A percentile compares a stretch with the other conserved stretches of the same genome.
These are phyloP conservation scores for Micromys minutus DNA, from an alignment of 2,113 vertebrate species.

Conservation along the genomic window DNA sequence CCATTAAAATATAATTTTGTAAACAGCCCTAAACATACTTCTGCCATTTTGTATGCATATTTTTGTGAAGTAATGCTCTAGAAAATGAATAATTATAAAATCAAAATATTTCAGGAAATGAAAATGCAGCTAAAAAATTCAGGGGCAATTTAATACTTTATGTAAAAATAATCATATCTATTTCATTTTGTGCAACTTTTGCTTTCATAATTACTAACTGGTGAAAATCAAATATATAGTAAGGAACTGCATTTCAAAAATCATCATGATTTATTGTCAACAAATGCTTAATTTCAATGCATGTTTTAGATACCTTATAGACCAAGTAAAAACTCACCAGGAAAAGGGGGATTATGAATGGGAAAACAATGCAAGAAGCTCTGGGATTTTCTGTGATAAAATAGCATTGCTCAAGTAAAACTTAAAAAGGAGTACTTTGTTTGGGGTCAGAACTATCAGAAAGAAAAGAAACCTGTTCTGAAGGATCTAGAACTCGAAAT, in stretches of 20 bases:
- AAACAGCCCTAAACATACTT: background rate
- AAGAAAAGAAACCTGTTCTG: slow-evolving; percentile 18
- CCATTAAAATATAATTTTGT: background rate
- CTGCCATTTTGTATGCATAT: background rate
- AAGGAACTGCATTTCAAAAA: background rate
- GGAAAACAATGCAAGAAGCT: background rate
- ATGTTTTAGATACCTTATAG: background rate
- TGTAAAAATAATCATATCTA: background rate
- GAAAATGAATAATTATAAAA: background rate
- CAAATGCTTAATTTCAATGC: background rate
- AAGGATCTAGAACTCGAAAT: background rate
- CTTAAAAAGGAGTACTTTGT: background rate
- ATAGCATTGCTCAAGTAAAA: background rate
- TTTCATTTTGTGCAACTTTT: background rate
- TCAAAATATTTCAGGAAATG: background rate
- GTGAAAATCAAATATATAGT: background rate
- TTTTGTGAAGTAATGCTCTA: background rate
- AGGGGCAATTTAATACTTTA: background rate
- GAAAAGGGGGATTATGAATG: background rate
- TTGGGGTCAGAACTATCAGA: background rate
- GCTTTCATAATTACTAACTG: background rate
- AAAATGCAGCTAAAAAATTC: background rate
- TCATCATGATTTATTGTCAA: background rate
- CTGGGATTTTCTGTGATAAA: background rate
- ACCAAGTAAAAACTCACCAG: background rate